These are phyloP conservation scores for Perithous albicinctus DNA, from an alignment of 2,888 invertebrate genomes.

Conservation along the genomic window DNA sequence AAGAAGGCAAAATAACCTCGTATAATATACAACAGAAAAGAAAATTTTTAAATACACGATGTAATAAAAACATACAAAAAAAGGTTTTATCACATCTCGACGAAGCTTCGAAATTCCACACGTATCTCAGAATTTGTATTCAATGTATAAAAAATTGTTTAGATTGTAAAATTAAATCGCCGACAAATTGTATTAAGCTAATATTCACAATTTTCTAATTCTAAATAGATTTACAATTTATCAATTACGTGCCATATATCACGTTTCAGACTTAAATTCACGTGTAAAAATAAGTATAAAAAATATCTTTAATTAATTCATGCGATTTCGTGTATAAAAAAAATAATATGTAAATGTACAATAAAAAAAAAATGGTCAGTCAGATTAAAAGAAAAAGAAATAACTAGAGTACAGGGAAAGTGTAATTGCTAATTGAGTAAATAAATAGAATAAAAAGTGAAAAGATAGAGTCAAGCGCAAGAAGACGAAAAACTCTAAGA, in stretches of 20 bases:
- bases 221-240: background rate
- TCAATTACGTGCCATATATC: background rate
- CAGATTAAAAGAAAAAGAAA: too few species aligned
- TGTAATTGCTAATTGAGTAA: too few species aligned
- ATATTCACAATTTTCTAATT: conserved; percentile 8
- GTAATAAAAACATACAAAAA: background rate
- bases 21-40: background rate
- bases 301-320: conserved; percentile 25
- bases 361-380: too few species aligned
- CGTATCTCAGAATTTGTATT: background rate
- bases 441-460: too few species aligned
- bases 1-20: background rate
- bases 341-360: conserved; percentile 44
- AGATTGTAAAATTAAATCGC: background rate
- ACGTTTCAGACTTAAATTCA: background rate
- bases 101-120: background rate
- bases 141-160: background rate
- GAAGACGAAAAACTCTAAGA: too few species aligned
- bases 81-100: background rate
- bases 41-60: too few species aligned
- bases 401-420: too few species aligned
- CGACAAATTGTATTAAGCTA: background rate
- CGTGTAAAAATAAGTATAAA: background rate
- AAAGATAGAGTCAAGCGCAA: too few species aligned
- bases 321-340: conserved; percentile 34